phyloP scores from a whole-genome alignment of 2,888 invertebrate species.

The Macropis europaea region DNA sequence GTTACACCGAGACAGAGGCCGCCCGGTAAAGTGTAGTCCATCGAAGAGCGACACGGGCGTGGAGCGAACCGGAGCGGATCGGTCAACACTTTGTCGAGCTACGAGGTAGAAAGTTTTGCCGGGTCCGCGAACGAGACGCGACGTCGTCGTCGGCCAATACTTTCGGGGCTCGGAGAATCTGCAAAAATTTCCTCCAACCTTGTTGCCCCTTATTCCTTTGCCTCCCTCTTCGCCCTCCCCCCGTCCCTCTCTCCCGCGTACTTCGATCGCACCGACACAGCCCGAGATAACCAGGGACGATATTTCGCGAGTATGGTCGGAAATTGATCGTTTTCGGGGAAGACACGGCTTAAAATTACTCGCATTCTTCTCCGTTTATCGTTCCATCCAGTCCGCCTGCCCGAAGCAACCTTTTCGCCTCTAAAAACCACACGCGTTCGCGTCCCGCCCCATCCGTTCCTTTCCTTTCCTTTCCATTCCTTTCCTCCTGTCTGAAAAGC shows the following conservation, averaged over 20 bases:
- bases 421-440: too few species aligned
- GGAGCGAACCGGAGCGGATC: not conserved
- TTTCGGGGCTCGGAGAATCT: slow-evolving; percentile 43
- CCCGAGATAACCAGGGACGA: slow-evolving; percentile 25
- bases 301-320: slow-evolving; percentile 15
- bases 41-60: not conserved
- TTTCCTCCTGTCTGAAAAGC: slow-evolving; percentile 44
- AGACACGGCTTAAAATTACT: not conserved
- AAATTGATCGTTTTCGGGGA: slow-evolving; percentile 20
- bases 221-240: not conserved
- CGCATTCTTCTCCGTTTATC: too few species aligned
- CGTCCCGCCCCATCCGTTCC: not conserved
- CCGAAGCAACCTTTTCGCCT: too few species aligned
- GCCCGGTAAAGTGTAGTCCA: slow-evolving; percentile 60
- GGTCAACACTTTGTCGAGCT: slow-evolving; percentile 58
- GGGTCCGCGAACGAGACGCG: slow-evolving; percentile 40
- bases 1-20: slow-evolving; percentile 64
- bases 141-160: slow-evolving; percentile 57
- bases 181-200: slow-evolving; percentile 36
- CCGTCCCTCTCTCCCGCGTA: not conserved
- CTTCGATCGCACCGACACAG: slow-evolving; percentile 10
- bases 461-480: not conserved
- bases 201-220: not conserved
- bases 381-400: too few species aligned
- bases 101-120: slow-evolving; percentile 56